phyloP scores from a whole-genome alignment of 2,113 vertebrate genomes.

The Turnix velox region DNA sequence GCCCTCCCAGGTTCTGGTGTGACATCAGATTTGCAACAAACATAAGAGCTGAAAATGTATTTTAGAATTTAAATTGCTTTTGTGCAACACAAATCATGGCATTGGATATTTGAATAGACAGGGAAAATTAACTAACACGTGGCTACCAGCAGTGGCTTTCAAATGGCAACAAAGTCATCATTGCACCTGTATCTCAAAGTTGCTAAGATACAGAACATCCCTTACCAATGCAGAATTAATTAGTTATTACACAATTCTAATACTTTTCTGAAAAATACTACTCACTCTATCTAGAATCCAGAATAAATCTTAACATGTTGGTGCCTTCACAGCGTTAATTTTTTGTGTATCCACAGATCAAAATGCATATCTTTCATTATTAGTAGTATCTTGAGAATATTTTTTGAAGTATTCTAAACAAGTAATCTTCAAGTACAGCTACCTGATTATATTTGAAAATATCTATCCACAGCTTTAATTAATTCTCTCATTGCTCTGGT shows the following conservation, averaged over 20 bases:
- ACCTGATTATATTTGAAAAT: not conserved
- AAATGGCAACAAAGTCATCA: not conserved
- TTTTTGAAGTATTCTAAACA: not conserved
- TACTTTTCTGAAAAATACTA: not conserved
- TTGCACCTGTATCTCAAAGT: not conserved
- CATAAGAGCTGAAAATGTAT: not conserved
- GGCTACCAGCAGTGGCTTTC: not conserved
- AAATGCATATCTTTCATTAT: not conserved
- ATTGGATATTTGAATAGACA: not conserved
- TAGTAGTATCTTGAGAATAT: not conserved
- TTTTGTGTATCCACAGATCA: not conserved
- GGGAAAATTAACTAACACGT: not conserved
- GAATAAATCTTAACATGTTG: not conserved
- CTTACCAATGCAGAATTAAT: not conserved
- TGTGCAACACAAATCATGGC: rapidly evolving
- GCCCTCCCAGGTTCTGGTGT: not conserved
- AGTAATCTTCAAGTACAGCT: not conserved
- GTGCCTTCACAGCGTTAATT: not conserved
- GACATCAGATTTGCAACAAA: not conserved
- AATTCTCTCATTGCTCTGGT: not conserved
- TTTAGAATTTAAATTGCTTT: not conserved
- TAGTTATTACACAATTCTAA: not conserved
- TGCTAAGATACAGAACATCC: not conserved
- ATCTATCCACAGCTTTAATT: not conserved
- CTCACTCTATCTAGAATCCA: not conserved